These are phyloP conservation scores for Baryphthengus martii DNA, from an alignment of 2,113 vertebrate species.

Conservation along the genomic window DNA sequence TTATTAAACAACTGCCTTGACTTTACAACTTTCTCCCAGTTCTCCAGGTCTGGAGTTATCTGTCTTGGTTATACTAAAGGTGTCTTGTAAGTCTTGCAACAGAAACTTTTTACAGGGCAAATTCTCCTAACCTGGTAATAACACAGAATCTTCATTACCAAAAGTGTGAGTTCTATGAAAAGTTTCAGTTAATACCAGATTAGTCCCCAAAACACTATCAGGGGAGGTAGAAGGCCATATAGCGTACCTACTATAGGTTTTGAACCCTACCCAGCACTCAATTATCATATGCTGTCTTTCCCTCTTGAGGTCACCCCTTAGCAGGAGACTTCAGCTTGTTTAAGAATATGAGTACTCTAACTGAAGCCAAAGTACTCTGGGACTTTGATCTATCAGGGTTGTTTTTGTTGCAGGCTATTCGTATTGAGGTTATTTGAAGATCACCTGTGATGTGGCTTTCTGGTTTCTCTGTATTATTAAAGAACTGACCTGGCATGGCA, in stretches of 20 bases:
- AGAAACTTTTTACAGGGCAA: neutral
- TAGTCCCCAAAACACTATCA: neutral
- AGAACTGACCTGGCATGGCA: neutral
- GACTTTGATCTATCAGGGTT: neutral
- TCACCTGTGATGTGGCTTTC: neutral
- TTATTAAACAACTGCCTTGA: neutral
- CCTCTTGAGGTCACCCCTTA: neutral
- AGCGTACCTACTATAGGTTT: neutral
- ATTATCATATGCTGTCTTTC: neutral
- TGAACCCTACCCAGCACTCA: neutral
- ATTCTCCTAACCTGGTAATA: neutral
- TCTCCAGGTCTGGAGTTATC: neutral
- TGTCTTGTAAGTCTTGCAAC: neutral
- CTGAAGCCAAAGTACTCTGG: neutral
- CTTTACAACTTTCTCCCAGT: neutral
- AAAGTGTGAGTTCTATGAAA: neutral
- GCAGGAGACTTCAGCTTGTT: neutral
- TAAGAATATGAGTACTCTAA: neutral
- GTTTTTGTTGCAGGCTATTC: neutral
- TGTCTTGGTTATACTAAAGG: neutral
- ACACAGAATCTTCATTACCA: neutral
- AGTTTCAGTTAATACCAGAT: neutral
- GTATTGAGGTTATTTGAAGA: neutral
- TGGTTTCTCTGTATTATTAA: neutral
- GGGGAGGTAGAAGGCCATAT: neutral